These are phyloP conservation scores for Trinectes maculatus DNA, from an alignment of 2,113 vertebrate species.

Conservation along the genomic window DNA sequence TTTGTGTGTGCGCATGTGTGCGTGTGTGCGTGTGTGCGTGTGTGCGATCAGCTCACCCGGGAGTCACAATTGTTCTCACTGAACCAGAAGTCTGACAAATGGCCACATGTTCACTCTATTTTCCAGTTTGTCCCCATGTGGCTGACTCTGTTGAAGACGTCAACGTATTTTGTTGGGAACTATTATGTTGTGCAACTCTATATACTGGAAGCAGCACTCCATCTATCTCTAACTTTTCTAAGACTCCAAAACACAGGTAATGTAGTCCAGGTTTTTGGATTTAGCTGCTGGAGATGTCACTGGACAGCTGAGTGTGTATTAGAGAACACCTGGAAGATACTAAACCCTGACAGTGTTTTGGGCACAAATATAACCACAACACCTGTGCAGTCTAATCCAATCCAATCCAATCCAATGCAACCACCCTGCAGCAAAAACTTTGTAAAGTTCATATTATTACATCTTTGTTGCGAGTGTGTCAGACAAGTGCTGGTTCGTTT, in stretches of 20 bases:
- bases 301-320: slow-evolving; percentile 2
- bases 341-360: slow-evolving; percentile 15
- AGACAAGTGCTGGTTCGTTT: background rate
- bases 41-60: background rate
- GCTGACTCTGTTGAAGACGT: background rate
- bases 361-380: background rate
- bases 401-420: slow-evolving; percentile 1
- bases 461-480: background rate
- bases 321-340: slow-evolving; percentile 6
- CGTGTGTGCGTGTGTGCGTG: no score
- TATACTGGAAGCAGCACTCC: background rate
- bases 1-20: no score
- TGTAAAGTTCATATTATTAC: background rate
- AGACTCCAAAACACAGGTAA: background rate
- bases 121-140: background rate
- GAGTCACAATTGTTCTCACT: background rate
- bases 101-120: background rate
- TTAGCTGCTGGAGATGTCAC: background rate
- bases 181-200: background rate
- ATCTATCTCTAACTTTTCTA: no score
- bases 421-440: background rate
- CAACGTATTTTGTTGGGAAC: background rate
- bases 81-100: background rate
- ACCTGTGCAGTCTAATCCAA: slow-evolving; percentile 19
- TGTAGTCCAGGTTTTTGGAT: background rate